Evolutionary conservation across 2,113 vertebrate genomes (phyloP).

Genomic region (Scortum barcoo): DNA sequence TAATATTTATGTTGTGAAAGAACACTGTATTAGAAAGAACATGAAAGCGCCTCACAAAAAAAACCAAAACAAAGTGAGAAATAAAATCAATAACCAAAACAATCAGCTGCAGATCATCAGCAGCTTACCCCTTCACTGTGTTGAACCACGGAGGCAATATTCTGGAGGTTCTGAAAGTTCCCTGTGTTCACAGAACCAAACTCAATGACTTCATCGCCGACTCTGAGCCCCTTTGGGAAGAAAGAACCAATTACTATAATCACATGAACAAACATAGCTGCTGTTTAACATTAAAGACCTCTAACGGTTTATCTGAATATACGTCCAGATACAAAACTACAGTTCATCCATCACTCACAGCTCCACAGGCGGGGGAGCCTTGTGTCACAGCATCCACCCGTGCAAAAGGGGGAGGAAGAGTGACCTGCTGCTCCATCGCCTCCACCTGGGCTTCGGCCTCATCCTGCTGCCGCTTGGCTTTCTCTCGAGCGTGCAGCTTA

Average conservation of each 20-base stretch:
- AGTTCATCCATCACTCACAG: constrained; percentile 83
- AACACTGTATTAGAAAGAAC: too few relatives aligned
- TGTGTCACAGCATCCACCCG: constrained; percentile 88
- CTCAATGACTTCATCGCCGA: constrained; percentile 91
- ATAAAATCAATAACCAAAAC: too few relatives aligned
- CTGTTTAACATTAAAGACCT: background rate
- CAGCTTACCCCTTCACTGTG: constrained; percentile 94
- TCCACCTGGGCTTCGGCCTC: constrained; percentile 82
- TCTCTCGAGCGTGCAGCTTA: constrained; percentile 91
- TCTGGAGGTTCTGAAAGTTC: constrained; percentile 95
- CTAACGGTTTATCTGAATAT: background rate
- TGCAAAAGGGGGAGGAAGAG: constrained; percentile 86
- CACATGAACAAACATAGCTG: background rate
- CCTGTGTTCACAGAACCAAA: constrained; percentile 93
- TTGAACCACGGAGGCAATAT: constrained; percentile 92
- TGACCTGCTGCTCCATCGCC: constrained; percentile 72
- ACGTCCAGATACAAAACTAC: background rate
- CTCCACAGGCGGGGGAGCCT: constrained; percentile 90
- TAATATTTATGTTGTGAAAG: too few relatives aligned
- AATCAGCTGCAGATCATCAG: background rate
- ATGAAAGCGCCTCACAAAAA: background rate
- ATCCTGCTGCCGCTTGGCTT: constrained; percentile 88
- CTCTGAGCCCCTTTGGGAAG: constrained; percentile 87
- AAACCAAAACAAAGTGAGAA: background rate
- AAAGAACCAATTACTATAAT: constrained; percentile 3